phyloP scores from a whole-genome alignment of 2,888 invertebrate genomes.

The Sicus ferrugineus region DNA sequence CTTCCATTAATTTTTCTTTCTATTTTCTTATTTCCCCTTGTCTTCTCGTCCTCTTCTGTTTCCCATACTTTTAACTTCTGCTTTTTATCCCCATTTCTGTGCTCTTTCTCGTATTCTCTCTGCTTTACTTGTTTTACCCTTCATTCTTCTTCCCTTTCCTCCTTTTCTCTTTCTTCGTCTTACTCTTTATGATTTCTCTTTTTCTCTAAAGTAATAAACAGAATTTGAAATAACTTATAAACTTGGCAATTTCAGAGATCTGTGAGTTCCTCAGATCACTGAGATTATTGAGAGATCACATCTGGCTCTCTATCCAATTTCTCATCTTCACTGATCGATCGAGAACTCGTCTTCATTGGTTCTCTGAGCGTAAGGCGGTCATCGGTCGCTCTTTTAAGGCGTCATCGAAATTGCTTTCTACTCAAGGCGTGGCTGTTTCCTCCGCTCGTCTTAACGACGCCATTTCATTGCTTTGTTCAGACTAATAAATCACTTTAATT shows the following conservation, averaged over 20 bases:
- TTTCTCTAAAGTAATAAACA: too few species aligned
- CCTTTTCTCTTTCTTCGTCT: not conserved
- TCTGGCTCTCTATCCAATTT: conserved; percentile 9
- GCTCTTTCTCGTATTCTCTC: not conserved
- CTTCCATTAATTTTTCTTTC: too few species aligned
- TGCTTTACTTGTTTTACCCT: not conserved
- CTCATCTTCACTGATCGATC: conserved; percentile 1
- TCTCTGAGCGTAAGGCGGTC: conserved; percentile 2
- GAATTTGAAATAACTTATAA: not conserved
- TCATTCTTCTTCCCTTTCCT: not conserved
- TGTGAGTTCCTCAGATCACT: not conserved
- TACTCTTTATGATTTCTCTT: not conserved
- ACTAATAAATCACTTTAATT: conserved; percentile 28
- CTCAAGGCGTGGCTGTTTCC: conserved; percentile 16
- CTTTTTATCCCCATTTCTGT: too few species aligned
- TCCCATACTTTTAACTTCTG: too few species aligned
- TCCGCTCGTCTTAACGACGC: not conserved
- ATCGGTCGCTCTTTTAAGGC: too few species aligned
- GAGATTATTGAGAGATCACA: not conserved
- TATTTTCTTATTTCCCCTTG: too few species aligned
- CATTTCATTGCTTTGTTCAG: conserved; percentile 2
- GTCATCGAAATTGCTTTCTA: not conserved
- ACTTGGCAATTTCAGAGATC: not conserved
- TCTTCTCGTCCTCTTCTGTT: too few species aligned
- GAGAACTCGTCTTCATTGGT: conserved; percentile 4